phyloP scores from a whole-genome alignment of 2,797 vertebrate species.

The Falco cherrug region DNA sequence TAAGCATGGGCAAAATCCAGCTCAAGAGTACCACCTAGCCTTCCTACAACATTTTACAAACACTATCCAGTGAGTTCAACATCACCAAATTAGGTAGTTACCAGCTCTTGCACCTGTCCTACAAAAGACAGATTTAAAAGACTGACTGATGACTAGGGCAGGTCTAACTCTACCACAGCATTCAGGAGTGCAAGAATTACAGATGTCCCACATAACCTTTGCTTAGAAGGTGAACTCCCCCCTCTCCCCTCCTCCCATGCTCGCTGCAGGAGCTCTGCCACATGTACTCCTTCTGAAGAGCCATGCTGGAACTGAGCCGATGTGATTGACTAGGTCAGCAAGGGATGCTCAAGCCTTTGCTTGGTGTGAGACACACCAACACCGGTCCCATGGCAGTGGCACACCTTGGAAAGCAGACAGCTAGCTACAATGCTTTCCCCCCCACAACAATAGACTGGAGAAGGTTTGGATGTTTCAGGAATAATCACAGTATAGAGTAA shows the following conservation, averaged over 20 bases:
- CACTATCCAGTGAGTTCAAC: not conserved
- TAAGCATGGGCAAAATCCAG: conserved; percentile 44
- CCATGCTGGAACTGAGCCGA: not conserved
- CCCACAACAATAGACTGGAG: not conserved
- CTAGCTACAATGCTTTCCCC: not conserved
- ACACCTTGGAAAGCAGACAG: not conserved
- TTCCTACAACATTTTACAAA: conserved; percentile 49
- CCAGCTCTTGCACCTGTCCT: not conserved
- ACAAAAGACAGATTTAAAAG: not conserved
- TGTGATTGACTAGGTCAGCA: not conserved
- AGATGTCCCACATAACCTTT: not conserved
- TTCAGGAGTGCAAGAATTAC: not conserved
- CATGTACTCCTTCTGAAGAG: not conserved
- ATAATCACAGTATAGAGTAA: not conserved
- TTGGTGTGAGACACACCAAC: not conserved
- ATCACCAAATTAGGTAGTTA: conserved; percentile 12
- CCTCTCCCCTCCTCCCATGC: not conserved
- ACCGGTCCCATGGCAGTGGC: not conserved
- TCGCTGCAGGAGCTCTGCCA: not conserved
- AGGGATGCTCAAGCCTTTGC: not conserved
- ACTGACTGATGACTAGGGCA: not conserved
- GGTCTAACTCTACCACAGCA: not conserved
- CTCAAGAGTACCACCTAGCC: conserved; percentile 71
- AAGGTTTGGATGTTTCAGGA: not conserved
- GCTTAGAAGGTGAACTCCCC: not conserved